Conservation (phyloP, 2,888 invertebrate species). For the Rhorus exstirpatorius region DNA sequence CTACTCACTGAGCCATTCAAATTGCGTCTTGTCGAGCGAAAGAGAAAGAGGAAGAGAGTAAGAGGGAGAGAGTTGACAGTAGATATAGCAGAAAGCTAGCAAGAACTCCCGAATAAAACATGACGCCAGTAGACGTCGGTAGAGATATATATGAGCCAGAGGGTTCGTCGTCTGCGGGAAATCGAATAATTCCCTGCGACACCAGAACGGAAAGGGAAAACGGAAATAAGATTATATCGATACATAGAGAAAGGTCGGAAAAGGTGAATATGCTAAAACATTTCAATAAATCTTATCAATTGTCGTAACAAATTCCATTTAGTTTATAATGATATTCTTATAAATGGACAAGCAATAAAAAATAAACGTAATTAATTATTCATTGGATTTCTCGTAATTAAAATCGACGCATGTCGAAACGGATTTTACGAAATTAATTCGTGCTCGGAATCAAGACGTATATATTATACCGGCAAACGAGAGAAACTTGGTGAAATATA, state of each 20-base stretch:
- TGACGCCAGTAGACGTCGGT: conserved; percentile 41
- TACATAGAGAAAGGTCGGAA: conserved; percentile 8
- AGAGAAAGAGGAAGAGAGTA: conserved; percentile 13
- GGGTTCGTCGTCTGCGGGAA: conserved; percentile 47
- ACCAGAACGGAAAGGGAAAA: conserved; percentile 50
- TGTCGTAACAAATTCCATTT: not conserved
- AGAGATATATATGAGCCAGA: conserved; percentile 8
- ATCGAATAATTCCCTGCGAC: conserved; percentile 53
- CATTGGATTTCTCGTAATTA: not conserved
- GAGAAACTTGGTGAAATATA: conserved; percentile 25
- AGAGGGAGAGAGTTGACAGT: conserved; percentile 11
- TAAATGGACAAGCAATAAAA: not conserved
- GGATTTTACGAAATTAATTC: conserved; percentile 19
- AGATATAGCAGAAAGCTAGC: conserved; percentile 40
- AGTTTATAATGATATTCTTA: not conserved
- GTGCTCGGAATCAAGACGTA: not conserved
- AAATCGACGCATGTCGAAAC: conserved; percentile 8
- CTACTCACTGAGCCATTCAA: conserved; percentile 36
- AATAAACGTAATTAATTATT: conserved; percentile 7
- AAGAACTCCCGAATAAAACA: conserved; percentile 55
- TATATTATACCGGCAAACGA: not conserved
- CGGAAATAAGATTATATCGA: conserved; percentile 59
- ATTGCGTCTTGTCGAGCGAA: conserved; percentile 31
- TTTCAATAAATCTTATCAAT: conserved; percentile 32
- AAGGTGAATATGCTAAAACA: conserved; percentile 21